A percentile compares a stretch with the other conserved stretches of the same genome.
phyloP scores from a whole-genome alignment of 2,888 invertebrate genomes.

The Mesorhabditis spiculigera region DNA sequence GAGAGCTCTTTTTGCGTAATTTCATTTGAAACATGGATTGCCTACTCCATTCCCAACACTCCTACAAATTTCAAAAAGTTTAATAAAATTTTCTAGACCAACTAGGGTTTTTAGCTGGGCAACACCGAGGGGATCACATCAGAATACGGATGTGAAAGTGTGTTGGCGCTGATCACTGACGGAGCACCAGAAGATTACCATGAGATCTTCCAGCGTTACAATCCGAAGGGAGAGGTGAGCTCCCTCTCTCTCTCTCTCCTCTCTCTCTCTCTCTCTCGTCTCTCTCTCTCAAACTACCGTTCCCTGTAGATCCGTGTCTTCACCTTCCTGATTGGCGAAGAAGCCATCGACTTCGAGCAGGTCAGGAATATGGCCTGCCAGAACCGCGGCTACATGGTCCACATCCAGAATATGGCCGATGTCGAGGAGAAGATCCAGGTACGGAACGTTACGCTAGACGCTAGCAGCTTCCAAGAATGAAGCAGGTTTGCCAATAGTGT shows the following conservation, averaged over 20 bases:
- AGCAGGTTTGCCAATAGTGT: no score
- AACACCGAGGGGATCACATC: not conserved
- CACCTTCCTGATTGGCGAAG: constrained; percentile 93
- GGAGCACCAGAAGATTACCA: constrained; percentile 91
- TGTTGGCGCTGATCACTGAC: constrained; percentile 98
- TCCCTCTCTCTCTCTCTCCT: not conserved
- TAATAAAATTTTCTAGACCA: no score
- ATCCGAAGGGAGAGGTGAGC: constrained; percentile 70
- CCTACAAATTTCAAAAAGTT: no score
- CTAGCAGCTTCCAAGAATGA: no score
- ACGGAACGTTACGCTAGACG: no score
- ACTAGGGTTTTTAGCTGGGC: no score
- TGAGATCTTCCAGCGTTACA: constrained; percentile 84
- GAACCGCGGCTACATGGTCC: constrained; percentile 85
- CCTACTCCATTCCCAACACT: no score
- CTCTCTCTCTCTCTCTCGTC: no score
- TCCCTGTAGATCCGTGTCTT: constrained; percentile 83
- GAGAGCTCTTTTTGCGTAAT: no score
- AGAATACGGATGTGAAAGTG: constrained; percentile 81
- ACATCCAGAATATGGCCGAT: constrained; percentile 91
- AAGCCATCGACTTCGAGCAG: constrained; percentile 78
- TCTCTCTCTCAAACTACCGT: not conserved
- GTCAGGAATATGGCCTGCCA: constrained; percentile 94
- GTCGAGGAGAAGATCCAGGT: constrained; percentile 87
- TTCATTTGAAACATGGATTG: no score